These are phyloP conservation scores for Strongylocentrotus purpuratus DNA, from an alignment of 35 echinoderm and acorn worm species.

Conservation along the genomic window DNA sequence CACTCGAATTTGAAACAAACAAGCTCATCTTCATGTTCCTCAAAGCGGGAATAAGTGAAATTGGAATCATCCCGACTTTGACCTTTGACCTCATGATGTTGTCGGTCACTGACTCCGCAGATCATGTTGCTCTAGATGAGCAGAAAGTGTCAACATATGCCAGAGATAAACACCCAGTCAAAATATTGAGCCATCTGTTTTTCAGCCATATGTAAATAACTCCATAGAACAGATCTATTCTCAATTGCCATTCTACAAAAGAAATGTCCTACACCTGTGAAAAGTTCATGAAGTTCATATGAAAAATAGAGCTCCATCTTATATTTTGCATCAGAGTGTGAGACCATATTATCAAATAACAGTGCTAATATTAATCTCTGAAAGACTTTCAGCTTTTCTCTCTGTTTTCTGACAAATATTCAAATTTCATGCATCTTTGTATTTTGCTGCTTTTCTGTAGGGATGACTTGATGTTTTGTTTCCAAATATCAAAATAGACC, in stretches of 20 bases:
- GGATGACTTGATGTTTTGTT: too few species aligned
- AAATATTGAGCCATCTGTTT: conserved; percentile 10
- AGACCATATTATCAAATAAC: too few species aligned
- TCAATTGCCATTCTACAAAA: not conserved
- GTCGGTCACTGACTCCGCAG: not conserved
- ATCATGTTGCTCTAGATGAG: conserved; percentile 9
- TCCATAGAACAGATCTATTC: not conserved
- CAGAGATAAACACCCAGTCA: conserved; percentile 5
- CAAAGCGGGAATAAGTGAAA: not conserved
- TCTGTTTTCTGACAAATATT: too few species aligned
- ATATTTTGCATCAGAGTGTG: too few species aligned
- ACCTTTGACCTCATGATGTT: conserved; percentile 17
- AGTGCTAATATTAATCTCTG: too few species aligned
- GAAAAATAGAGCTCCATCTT: not conserved
- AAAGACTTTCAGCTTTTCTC: too few species aligned
- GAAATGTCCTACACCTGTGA: not conserved
- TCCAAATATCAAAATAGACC: too few species aligned
- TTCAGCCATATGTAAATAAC: not conserved
- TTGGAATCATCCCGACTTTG: not conserved
- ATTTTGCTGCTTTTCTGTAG: too few species aligned
- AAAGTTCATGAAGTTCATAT: not conserved
- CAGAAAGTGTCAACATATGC: conserved; percentile 1
- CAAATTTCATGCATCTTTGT: too few species aligned
- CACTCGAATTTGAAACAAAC: not conserved
- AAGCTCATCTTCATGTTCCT: not conserved